Conservation (phyloP, 2,888 invertebrate species). For the Nebria salina region DNA sequence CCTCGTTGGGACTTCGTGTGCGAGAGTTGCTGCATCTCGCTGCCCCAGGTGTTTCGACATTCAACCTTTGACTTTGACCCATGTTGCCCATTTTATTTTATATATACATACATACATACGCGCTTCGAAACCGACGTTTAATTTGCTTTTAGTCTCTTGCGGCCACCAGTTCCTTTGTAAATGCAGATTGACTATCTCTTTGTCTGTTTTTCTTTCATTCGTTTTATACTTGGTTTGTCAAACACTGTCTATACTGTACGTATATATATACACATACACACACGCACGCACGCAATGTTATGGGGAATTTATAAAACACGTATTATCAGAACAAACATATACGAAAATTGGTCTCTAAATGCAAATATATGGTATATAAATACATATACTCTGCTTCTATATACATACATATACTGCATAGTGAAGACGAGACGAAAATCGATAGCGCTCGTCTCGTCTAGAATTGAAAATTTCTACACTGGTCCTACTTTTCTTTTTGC, state of each 20-base stretch:
- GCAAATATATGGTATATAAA: not conserved
- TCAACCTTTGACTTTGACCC: slow-evolving; percentile 55
- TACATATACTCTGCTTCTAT: too few species aligned
- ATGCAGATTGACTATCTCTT: slow-evolving; percentile 66
- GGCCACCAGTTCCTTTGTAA: slow-evolving; percentile 60
- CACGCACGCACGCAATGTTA: too few species aligned
- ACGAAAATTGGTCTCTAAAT: not conserved
- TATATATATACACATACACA: too few species aligned
- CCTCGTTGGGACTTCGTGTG: not conserved
- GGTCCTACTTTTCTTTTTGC: too few species aligned
- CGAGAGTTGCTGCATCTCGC: not conserved
- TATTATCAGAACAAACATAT: not conserved
- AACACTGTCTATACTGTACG: slow-evolving; percentile 23
- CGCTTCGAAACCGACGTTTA: slow-evolving; percentile 55
- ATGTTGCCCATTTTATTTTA: slow-evolving; percentile 54
- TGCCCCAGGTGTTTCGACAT: slow-evolving; percentile 52
- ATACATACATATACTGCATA: too few species aligned
- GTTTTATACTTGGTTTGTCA: slow-evolving; percentile 24
- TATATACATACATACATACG: slow-evolving; percentile 23
- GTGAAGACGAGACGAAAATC: too few species aligned
- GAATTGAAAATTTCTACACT: too few species aligned
- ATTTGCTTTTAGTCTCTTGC: slow-evolving; percentile 57
- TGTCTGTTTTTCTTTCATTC: slow-evolving; percentile 13
- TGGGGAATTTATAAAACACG: not conserved
- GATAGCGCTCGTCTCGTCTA: too few species aligned